Percentiles rank a stretch among this genome's conserved stretches.
phyloP scores from a whole-genome alignment of 2,888 invertebrate genomes.

The Eupithecia inturbata region DNA sequence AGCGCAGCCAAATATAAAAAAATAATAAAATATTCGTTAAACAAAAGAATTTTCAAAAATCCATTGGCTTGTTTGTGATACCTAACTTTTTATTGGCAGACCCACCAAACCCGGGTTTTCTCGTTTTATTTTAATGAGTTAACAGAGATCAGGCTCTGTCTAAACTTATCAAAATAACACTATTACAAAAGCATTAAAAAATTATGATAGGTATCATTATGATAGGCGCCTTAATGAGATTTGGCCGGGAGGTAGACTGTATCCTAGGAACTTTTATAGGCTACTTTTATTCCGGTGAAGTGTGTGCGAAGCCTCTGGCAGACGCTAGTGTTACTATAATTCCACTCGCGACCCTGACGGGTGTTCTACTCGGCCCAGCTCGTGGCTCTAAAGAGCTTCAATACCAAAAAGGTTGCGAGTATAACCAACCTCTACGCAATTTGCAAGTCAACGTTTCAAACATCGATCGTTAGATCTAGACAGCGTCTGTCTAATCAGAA shows the following conservation, averaged over 20 bases:
- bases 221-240: no score
- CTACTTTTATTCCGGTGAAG: not conserved
- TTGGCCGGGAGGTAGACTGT: not conserved
- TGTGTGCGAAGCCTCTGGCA: not conserved
- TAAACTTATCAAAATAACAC: no score
- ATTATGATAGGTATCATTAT: no score
- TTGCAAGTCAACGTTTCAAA: constrained; percentile 26
- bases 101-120: no score
- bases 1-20: no score
- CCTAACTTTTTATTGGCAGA: no score
- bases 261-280: not conserved
- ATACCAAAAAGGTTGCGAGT: not conserved
- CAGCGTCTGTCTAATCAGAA: constrained; percentile 1
- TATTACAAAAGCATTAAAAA: no score
- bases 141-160: no score
- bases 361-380: not conserved
- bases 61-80: no score
- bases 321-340: not conserved
- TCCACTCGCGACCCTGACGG: not conserved
- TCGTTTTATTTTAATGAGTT: no score
- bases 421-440: not conserved
- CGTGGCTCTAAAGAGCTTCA: not conserved
- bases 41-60: no score
- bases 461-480: constrained; percentile 29
- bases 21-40: no score